Evolutionary conservation across 1,140 invertebrate genomes (phyloP), one percentile per base, ranked within the genome.

Genomic region (Neotoxoptera formosana): DNA sequence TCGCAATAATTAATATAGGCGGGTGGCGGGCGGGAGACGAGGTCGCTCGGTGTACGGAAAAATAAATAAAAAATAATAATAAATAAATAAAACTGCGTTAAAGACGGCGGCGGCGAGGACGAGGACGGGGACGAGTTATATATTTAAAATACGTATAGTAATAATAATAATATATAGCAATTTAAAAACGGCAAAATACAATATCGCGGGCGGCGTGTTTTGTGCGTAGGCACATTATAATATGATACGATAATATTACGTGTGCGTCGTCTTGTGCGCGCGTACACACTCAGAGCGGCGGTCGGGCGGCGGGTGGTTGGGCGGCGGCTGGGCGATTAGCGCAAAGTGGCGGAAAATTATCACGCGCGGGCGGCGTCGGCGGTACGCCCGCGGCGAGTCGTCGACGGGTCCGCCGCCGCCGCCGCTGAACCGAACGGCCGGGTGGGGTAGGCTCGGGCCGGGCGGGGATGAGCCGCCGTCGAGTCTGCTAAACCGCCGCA

Each of bases 171-270:
- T 76, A 76, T 14, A 67, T 76, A n/a, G 60, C 60, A 67, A 67
- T 67, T 67, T 67, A 67, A 67, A 67, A 76, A 76, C 60, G 60
- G 60, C 30, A 76, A 76, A 76, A 76, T 76, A 76, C 30, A 76
- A 76, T 76, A 76, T 76, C 30, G 30, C 60, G 60, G n/a, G 60
- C 60, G 60, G 60, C n/a, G n/a, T n/a, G 60, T 76, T n/a, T 76
- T 76, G 60, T 67, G 60, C 60, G 25, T 9, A 25, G 60, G 60
- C 14, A 76, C 14, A 76, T 76, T 76, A 76, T n/a, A 4, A 76
- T 67, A 30, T 11, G n/a, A 67, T 67, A n/a, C n/a, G n/a, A n/a
- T n/a, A n/a, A n/a, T n/a, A 67, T n/a, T 76, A 34, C 30, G 56
- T 30, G 56, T 25, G 60, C n/a, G 25, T 25, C 56, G 23, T 60